Base-by-base conservation (phyloP, 2,888 invertebrate genomes). In the Spatulosminthurus flaviceps region DNA sequence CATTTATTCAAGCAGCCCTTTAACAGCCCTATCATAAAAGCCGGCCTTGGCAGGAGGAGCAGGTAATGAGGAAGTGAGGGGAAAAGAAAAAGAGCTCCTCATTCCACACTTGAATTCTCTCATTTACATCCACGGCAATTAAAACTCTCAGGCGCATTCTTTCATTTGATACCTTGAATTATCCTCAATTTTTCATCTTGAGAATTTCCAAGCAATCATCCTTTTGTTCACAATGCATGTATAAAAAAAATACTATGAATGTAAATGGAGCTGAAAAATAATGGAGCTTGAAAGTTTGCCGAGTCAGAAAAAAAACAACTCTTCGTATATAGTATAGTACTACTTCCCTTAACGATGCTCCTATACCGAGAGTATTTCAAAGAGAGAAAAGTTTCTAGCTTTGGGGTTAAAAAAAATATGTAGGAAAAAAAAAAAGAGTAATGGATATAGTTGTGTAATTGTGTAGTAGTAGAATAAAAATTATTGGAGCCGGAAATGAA, bases 401-500 rank as follows among this genome's bases (percentile, higher is more conserved):
- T n/a, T n/a, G n/a, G n/a, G n/a, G n/a, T 51, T 51, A 51, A 51
- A 51, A 19, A 13, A 13, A 51, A n/a, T n/a, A n/a, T n/a, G n/a
- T n/a, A n/a, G n/a, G n/a, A n/a, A n/a, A n/a, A n/a, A n/a, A n/a
- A n/a, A n/a, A n/a, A n/a, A n/a, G n/a, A n/a, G n/a, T n/a, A n/a
- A n/a, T n/a, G n/a, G n/a, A n/a, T n/a, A n/a, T n/a, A n/a, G n/a
- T n/a, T n/a, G n/a, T n/a, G n/a, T n/a, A n/a, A n/a, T n/a, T n/a
- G n/a, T n/a, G n/a, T n/a, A n/a, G n/a, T n/a, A n/a, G n/a, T 19
- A 51, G 7, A 34, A 19, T 19, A 19, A 51, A 16, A 51, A 51
- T 51, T 51, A 51, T 51, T 51, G 51, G 16, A 51, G 51, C 51
- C 51, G 51, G 51, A 51, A 51, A 51, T 51, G 51, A 16, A 51